A percentile compares a stretch with the other conserved stretches of the same genome.
Evolutionary conservation across 2,888 invertebrate species (phyloP).

Genomic region (Oasisia sp.): DNA sequence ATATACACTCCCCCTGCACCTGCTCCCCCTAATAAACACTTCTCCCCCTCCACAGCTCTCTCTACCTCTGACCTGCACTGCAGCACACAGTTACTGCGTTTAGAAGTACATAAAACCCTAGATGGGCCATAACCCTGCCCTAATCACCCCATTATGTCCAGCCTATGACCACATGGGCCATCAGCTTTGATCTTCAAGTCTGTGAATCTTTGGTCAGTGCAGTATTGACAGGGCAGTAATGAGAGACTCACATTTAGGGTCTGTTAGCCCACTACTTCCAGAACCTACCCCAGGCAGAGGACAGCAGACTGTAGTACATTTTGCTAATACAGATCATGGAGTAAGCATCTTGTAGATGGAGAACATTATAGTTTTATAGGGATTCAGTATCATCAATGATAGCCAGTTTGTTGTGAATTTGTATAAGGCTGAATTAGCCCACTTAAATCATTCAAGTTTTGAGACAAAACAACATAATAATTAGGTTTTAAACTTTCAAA

Average conservation of each 20-base stretch:
- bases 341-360: too few species aligned
- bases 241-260: background rate
- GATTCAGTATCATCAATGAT: too few species aligned
- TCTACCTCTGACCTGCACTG: background rate
- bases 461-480: too few species aligned
- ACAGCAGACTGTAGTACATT: too few species aligned
- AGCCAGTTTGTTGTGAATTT: too few species aligned
- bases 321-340: too few species aligned
- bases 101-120: background rate
- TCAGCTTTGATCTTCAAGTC: slow-evolving; percentile 3
- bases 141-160: background rate
- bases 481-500: too few species aligned
- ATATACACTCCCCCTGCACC: background rate
- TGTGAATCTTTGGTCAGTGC: background rate
- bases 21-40: background rate
- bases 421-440: too few species aligned
- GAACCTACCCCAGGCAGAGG: too few species aligned
- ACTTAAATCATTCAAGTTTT: too few species aligned
- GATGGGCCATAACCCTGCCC: background rate
- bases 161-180: background rate
- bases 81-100: background rate
- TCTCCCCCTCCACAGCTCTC: background rate
- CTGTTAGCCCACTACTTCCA: too few species aligned
- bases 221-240: background rate
- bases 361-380: too few species aligned